phyloP scores from a whole-genome alignment of 2,113 vertebrate species.

The Melierax canorus region DNA sequence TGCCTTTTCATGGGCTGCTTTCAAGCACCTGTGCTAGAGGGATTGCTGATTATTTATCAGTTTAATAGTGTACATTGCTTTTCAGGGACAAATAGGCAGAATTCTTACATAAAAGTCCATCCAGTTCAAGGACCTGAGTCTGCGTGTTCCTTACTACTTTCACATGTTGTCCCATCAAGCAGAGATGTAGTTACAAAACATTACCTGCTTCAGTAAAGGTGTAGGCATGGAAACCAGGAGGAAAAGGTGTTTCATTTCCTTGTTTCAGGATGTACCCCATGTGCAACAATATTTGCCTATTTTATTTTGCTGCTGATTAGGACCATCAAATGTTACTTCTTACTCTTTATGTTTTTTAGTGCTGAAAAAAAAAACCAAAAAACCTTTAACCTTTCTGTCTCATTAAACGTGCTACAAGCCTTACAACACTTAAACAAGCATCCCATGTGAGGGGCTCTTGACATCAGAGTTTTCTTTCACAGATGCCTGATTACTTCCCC shows the following conservation, averaged over 20 bases:
- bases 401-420: slow-evolving; percentile 1
- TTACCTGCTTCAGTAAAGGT: background rate
- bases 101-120: background rate
- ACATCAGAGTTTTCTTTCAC: slow-evolving; percentile 59
- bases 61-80: background rate
- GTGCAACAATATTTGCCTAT: background rate
- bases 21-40: background rate
- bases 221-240: background rate
- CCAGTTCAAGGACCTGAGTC: background rate
- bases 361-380: background rate
- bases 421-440: slow-evolving; percentile 27
- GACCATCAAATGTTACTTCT: background rate
- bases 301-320: slow-evolving; percentile 11
- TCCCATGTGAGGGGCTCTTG: slow-evolving; percentile 42
- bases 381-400: slow-evolving; percentile 47
- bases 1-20: background rate
- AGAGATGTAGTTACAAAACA: background rate
- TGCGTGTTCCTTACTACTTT: background rate
- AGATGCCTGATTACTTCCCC: slow-evolving; percentile 57
- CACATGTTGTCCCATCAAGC: background rate
- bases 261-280: background rate
- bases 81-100: background rate
- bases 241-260: slow-evolving; percentile 46
- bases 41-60: background rate
- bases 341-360: background rate